phyloP scores from a whole-genome alignment of 1,140 invertebrate species.

The Eupristina koningsbergeri region DNA sequence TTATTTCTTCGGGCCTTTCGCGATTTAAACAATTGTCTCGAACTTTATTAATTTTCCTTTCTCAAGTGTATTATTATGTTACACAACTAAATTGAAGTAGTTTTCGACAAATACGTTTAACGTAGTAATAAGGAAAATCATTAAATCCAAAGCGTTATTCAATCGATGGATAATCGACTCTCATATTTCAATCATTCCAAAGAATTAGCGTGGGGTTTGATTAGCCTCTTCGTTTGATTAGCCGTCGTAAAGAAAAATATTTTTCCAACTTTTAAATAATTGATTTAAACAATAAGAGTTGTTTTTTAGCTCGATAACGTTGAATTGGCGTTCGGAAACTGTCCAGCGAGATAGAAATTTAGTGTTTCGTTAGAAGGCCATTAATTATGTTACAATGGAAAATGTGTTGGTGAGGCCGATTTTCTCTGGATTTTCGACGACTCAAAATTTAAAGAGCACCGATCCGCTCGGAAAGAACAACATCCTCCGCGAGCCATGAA shows the following conservation, averaged over 20 bases:
- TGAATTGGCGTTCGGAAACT: too few species aligned
- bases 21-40: constrained; percentile 33
- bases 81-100: constrained; percentile 9
- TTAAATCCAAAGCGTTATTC: neutral
- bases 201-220: neutral
- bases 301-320: too few species aligned
- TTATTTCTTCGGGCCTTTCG: constrained; percentile 38
- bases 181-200: neutral
- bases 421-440: too few species aligned
- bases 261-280: too few species aligned
- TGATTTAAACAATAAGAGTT: too few species aligned
- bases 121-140: neutral
- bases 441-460: too few species aligned
- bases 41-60: neutral
- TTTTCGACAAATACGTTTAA: constrained; percentile 51
- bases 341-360: too few species aligned
- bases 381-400: too few species aligned
- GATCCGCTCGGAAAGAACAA: too few species aligned
- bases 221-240: neutral
- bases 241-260: neutral
- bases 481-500: too few species aligned
- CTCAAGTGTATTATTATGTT: constrained; percentile 32
- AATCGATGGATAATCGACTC: neutral
- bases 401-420: too few species aligned
- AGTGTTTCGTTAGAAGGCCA: too few species aligned